Evolutionary conservation across 2,797 vertebrate genomes (phyloP).

Genomic region (Onychomys leucogaster): DNA sequence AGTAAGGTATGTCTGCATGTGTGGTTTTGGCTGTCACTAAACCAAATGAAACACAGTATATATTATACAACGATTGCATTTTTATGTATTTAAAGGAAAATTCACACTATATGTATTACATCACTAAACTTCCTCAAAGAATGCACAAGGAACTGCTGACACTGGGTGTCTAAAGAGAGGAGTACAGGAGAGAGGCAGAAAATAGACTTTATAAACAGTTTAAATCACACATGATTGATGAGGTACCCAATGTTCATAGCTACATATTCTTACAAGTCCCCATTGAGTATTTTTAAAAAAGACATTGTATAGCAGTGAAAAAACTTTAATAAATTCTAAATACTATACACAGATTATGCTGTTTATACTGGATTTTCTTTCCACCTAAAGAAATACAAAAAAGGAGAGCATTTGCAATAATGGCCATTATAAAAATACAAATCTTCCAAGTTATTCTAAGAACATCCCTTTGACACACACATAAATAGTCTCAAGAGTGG

Average conservation of each 20-base stretch:
- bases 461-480: not conserved
- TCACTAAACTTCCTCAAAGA: slow-evolving; percentile 66
- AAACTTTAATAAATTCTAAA: slow-evolving; percentile 61
- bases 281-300: slow-evolving; percentile 21
- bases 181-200: not conserved
- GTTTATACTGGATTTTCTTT: not conserved
- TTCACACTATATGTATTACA: not conserved
- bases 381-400: slow-evolving; percentile 19
- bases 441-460: not conserved
- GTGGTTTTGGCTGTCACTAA: slow-evolving; percentile 41
- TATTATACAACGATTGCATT: not conserved
- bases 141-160: slow-evolving; percentile 11
- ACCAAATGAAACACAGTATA: slow-evolving; percentile 50
- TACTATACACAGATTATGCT: not conserved
- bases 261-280: slow-evolving; percentile 62
- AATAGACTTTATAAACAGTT: not conserved
- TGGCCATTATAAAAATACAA: not conserved
- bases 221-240: slow-evolving; percentile 54
- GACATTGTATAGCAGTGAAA: slow-evolving; percentile 23
- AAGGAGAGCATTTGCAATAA: not conserved
- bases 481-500: not conserved
- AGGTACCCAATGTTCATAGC: slow-evolving; percentile 22
- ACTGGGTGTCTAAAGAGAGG: slow-evolving; percentile 22
- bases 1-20: not conserved
- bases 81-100: slow-evolving; percentile 47